Evolutionary conservation across 1,140 invertebrate species (phyloP).

Genomic region (Elymnias hypermnestra): DNA sequence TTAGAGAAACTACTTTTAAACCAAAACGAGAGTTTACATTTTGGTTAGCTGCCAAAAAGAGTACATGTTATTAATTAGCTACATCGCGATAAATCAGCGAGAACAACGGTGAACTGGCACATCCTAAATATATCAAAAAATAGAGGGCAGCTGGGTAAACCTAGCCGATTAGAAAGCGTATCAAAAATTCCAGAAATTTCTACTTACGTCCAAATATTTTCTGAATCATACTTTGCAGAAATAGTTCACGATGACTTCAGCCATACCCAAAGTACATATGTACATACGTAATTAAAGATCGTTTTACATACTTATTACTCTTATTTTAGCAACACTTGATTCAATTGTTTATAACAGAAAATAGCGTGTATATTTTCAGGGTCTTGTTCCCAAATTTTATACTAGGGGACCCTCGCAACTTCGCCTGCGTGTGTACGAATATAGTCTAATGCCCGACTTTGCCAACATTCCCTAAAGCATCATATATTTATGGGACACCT

Average conservation of each 20-base stretch:
- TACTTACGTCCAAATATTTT: constrained; percentile 28
- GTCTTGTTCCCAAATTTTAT: too few relatives aligned
- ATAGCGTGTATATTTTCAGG: too few relatives aligned
- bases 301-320: too few relatives aligned
- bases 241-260: constrained; percentile 28
- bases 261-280: not conserved
- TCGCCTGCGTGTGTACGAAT: too few relatives aligned
- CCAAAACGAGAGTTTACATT: constrained; percentile 27
- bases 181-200: constrained; percentile 34
- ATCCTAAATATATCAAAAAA: constrained; percentile 9
- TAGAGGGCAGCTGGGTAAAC: constrained; percentile 12
- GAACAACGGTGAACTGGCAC: constrained; percentile 10
- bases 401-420: too few relatives aligned
- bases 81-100: constrained; percentile 5
- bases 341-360: too few relatives aligned
- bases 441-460: too few relatives aligned
- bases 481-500: too few relatives aligned
- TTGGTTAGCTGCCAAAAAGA: constrained; percentile 41
- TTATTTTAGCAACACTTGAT: too few relatives aligned
- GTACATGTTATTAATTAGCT: constrained; percentile 57
- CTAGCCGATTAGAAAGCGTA: constrained; percentile 12
- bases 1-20: constrained; percentile 41
- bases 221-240: constrained; percentile 47
- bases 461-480: too few relatives aligned
- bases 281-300: not conserved